Base-by-base conservation (phyloP, 1,140 invertebrate species). In the Antheraea pernyi region DNA sequence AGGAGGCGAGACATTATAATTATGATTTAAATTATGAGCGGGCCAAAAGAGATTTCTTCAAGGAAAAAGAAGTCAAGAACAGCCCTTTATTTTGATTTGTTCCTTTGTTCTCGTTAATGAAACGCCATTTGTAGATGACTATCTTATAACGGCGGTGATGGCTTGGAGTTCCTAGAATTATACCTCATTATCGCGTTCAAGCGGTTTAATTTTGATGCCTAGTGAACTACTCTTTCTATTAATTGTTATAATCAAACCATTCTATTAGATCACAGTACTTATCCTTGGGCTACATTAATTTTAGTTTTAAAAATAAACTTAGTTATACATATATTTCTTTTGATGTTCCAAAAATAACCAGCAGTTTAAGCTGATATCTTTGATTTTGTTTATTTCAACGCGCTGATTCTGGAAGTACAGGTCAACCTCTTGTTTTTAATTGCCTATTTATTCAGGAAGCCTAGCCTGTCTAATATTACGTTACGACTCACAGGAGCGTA, bases 41-140 rank as follows among this genome's bases (percentile, higher is more conserved):
- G 74, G 71, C 62, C 59, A 67, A 69, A 81, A 77, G 74, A 79
- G 75, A 84, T 80, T 80, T 53, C 46, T 74, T 63, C 39, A 39
- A 80, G 11, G 70, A 77, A 75, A 83, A 81, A 81, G 74, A 78
- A 83, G 63, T 80, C 73, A 59, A 64, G 75, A 73, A 76, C 69
- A 75, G 72, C 73, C 74, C 77, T 81, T 78, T 78, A 73, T 77
- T 84, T 85, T 82, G 78, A 83, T 82, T 83, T 80, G 74, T 77
- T 71, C 65, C 74, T 82, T 79, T 83, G 81, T 83, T 85, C 81
- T 68, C 65, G 46, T 69, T 76, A 82, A 77, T 81, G 73, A 74
- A 79, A 77, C 72, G 70, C 72, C 78, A 79, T 83, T 82, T 81
- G 76, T 74, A 78, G 78, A 82, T 82, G 77, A 74, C 70, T 78